Conservation (phyloP, 1,140 invertebrate species). For the Condylostylus longicornis region DNA sequence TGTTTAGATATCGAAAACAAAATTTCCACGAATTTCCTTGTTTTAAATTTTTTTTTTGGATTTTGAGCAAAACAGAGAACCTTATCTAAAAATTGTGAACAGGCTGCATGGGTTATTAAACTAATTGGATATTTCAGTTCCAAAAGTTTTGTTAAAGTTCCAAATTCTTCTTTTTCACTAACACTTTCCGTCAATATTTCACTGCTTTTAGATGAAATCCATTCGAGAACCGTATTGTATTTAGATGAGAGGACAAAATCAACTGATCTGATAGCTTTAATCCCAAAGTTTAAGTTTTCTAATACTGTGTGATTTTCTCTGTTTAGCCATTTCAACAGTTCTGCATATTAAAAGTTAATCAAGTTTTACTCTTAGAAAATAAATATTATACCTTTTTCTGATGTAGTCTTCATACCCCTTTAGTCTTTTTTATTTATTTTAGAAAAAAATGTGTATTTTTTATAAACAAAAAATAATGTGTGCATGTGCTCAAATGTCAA, state of each 20-base stretch:
- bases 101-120: constrained; percentile 11
- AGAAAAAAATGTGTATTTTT: too few relatives aligned
- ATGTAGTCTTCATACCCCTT: too few relatives aligned
- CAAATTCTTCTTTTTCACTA: constrained; percentile 9
- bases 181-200: constrained; percentile 3
- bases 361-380: too few relatives aligned
- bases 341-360: too few relatives aligned
- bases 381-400: too few relatives aligned
- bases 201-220: constrained; percentile 10
- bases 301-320: constrained; percentile 11
- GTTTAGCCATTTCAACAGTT: too few relatives aligned
- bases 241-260: constrained; percentile 23
- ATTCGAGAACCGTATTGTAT: constrained; percentile 21
- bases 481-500: too few relatives aligned
- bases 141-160: constrained; percentile 8
- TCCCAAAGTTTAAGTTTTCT: constrained; percentile 19
- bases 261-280: constrained; percentile 24
- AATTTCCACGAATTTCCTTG: constrained; percentile 6
- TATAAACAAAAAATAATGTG: too few relatives aligned
- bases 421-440: too few relatives aligned
- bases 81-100: constrained; percentile 9
- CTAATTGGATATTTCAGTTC: constrained; percentile 18
- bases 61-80: not conserved
- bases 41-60: not conserved
- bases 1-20: constrained; percentile 12